Evolutionary conservation across 1,140 invertebrate species (phyloP).

Genomic region (Aradophagus sp.): DNA sequence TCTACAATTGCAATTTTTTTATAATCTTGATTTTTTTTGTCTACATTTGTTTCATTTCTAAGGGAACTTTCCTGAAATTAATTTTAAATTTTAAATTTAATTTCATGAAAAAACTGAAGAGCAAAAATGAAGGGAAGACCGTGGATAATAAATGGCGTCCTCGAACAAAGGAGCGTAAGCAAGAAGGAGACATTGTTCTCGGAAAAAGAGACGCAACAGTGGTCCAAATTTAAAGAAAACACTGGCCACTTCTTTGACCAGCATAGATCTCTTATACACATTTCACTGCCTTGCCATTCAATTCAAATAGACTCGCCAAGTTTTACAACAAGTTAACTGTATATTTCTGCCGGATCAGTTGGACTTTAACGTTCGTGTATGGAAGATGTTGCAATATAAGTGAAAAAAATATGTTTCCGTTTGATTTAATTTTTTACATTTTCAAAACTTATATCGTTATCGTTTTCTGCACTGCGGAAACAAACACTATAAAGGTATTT

Average conservation of each 20-base stretch:
- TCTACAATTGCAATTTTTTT: no score
- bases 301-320: constrained; percentile 45
- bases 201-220: constrained; percentile 20
- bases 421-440: no score
- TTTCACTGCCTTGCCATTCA: constrained; percentile 41
- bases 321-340: constrained; percentile 50
- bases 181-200: constrained; percentile 28
- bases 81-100: no score
- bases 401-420: no score
- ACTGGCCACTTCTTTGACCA: constrained; percentile 20
- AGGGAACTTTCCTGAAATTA: no score
- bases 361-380: constrained; percentile 7
- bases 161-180: constrained; percentile 15
- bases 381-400: no score
- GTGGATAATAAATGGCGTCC: constrained; percentile 6
- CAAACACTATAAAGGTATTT: no score
- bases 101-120: no score
- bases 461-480: no score
- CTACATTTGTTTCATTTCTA: no score
- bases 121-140: background rate
- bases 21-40: no score
- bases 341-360: constrained; percentile 34
- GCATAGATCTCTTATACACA: constrained; percentile 31
- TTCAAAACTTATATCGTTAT: no score
- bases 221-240: constrained; percentile 52